phyloP scores from a whole-genome alignment of 2,888 invertebrate species.

The Patella pellucida region DNA sequence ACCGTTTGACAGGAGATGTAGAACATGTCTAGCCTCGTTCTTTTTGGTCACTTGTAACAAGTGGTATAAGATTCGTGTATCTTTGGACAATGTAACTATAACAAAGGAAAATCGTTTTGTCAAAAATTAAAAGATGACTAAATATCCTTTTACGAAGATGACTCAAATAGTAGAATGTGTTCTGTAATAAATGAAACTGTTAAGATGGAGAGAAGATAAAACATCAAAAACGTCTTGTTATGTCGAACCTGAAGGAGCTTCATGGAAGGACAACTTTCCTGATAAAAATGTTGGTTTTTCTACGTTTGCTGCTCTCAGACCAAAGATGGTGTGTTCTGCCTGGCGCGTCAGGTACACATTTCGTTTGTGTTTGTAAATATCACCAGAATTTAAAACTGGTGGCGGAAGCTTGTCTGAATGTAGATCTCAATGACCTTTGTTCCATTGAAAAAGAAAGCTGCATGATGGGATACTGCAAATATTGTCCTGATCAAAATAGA shows the following conservation, averaged over 20 bases:
- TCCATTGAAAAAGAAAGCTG: conserved; percentile 3
- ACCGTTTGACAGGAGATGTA: no score
- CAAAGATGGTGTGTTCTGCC: conserved; percentile 15
- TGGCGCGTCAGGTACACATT: not conserved
- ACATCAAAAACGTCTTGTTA: not conserved
- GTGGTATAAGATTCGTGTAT: no score
- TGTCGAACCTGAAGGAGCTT: not conserved
- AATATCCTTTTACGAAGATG: not conserved
- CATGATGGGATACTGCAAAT: conserved; percentile 4
- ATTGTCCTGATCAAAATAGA: conserved; percentile 8
- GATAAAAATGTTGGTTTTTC: not conserved
- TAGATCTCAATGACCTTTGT: not conserved
- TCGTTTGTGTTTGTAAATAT: conserved; percentile 6
- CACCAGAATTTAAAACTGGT: conserved; percentile 6
- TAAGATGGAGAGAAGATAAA: not conserved
- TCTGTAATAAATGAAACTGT: not conserved
- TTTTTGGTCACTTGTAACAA: no score
- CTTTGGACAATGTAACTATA: not conserved
- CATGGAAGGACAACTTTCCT: not conserved
- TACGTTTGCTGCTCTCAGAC: not conserved
- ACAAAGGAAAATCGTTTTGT: not conserved
- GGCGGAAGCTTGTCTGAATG: not conserved
- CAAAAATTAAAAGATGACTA: not conserved
- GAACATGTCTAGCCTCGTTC: no score
- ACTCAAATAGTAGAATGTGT: not conserved